Evolutionary conservation across 2,888 invertebrate species (phyloP), one percentile per base, ranked within the genome.

Genomic region (Camptogramma bilineatum): DNA sequence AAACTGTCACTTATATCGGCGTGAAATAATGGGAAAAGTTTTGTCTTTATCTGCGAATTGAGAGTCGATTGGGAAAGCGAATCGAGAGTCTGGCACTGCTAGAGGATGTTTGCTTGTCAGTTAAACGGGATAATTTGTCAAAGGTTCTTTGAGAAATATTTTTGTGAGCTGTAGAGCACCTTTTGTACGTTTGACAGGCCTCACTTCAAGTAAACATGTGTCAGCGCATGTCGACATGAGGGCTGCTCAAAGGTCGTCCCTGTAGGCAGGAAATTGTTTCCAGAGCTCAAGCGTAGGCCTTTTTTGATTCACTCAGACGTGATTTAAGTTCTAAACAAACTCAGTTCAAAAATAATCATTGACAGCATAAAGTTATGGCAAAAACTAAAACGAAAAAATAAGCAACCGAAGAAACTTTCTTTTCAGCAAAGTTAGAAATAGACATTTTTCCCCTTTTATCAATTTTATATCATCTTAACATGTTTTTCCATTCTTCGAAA

Each of bases 71-170:
- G 54, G 28, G 54, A 64, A 56, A 57, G 66, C 13, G 34, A 39
- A 39, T 39, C 13, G 34, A 13, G 34, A 13, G 34, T 71, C 67
- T 70, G 65, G 66, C 55, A 53, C 46, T 56, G 50, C 59, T 56
- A 61, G 62, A 60, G 64, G 66, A 62, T 69, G 69, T 74, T 74
- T 73, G 62, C 69, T 65, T 73, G 70, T 72, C 72, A 69, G 69
- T 71, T 73, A 85, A 84, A 86, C 82, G 82, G 77, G 81, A 86
- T 87, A 88, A 89, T 90, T 90, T 86, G 85, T 89, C 90, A 90
- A 90, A 90, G 89, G 86, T 78, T 78, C 83, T 86, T 86, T 86
- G 83, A 85, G 75, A 76, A 77, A 76, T 76, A 77, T 83, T 85
- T 87, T 86, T 86, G 81, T 80, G 77, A 81, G 67, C 75, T 72